Evolutionary conservation across 2,113 vertebrate genomes (phyloP), one percentile per base, ranked within the genome.

Genomic region (Apus apus): DNA sequence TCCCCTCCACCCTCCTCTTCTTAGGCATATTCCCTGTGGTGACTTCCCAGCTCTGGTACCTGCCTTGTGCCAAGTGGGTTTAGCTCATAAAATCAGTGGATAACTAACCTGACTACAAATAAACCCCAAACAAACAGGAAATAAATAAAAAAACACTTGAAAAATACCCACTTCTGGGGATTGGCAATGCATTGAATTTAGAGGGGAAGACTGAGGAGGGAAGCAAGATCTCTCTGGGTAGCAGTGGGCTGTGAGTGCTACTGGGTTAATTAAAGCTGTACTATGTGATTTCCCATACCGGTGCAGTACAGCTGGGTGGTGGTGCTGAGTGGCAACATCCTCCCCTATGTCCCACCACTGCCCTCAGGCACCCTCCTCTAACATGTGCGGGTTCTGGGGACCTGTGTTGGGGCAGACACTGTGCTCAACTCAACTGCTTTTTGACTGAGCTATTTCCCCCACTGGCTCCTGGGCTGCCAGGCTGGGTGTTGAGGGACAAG

Each of bases 321-420:
- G 36, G 2, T 75, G 43, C 4, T 14, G 27, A 7, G 36, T 45
- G 29, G 57, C 23, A 27, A 4, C 15, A 5, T 23, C 46, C 29
- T 61, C 30, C 65, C 7, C 0, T 1, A 13, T 26, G 29, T 48
- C 58, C 76, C 12, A 11, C 40, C 22, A 7, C 18, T 19, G 70
- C 46, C 46, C 23, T 26, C 2, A 27, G 15, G 74, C 48, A 43
- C 40, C 40, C 85, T 61, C 27, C 23, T 15, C 46, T 5, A 5
- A 13, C 18, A 7, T 0, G 1, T 10, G 2, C 10, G 0, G 46
- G 17, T 46, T 29, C 46, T 48, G 58, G 15, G 29, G 38, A 40
- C 29, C 29, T 8, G 23, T 6, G 13, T 29, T 1, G 1, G 53
- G 15, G 25, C 8, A 18, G 34, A n/a, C 19, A 36, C 25, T 3